phyloP scores from a whole-genome alignment of 2,113 vertebrate genomes.

The Glaucidium brasilianum region DNA sequence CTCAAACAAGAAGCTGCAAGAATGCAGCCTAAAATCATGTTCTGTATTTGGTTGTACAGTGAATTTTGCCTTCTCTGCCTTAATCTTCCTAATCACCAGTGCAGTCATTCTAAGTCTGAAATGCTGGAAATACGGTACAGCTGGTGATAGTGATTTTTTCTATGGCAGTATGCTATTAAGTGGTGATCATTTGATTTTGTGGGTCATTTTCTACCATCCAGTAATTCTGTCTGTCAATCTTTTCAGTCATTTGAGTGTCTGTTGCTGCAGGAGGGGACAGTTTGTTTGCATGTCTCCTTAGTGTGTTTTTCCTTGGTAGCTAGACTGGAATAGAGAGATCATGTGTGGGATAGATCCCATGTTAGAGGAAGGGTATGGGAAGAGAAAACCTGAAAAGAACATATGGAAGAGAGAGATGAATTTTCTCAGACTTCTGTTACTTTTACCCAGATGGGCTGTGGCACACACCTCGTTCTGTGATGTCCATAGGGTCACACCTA shows the following conservation, averaged over 20 bases:
- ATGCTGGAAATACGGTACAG: background rate
- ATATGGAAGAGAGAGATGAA: background rate
- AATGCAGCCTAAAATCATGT: background rate
- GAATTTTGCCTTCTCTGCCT: background rate
- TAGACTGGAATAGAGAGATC: background rate
- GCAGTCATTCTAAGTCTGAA: background rate
- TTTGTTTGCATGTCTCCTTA: background rate
- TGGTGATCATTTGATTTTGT: background rate
- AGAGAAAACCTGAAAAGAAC: background rate
- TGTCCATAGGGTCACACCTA: background rate
- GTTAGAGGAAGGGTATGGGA: background rate
- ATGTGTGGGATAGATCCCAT: background rate
- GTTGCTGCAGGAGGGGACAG: background rate
- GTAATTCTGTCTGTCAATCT: background rate
- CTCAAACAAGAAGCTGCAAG: background rate
- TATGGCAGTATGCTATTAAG: background rate
- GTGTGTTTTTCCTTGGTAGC: background rate
- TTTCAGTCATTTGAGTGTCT: background rate
- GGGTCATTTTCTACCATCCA: background rate
- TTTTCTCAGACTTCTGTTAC: background rate
- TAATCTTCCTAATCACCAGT: background rate
- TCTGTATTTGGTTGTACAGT: background rate
- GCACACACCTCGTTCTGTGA: background rate
- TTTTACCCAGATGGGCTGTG: background rate
- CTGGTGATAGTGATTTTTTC: background rate